These are phyloP conservation scores for Podabrus alpinus DNA, from an alignment of 2,888 invertebrate species.

Conservation along the genomic window DNA sequence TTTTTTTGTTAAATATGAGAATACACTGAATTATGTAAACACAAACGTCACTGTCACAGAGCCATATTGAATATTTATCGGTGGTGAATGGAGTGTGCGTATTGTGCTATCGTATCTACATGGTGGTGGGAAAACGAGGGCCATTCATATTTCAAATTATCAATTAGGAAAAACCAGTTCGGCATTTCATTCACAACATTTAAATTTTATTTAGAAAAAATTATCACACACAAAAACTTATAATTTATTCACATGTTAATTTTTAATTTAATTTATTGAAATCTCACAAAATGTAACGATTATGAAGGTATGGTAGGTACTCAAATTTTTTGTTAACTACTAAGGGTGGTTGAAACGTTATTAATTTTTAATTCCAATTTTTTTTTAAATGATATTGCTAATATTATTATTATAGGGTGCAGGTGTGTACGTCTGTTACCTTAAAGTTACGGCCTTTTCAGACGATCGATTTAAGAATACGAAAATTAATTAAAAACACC, in stretches of 20 bases:
- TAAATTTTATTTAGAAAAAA: slow-evolving; percentile 1
- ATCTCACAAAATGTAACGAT: not conserved
- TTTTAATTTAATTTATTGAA: not conserved
- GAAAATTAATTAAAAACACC: too few relatives aligned
- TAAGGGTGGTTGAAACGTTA: not conserved
- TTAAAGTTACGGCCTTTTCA: too few relatives aligned
- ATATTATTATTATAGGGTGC: too few relatives aligned
- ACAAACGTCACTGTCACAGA: slow-evolving; percentile 53
- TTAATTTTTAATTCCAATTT: not conserved
- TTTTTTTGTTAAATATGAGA: slow-evolving; percentile 29
- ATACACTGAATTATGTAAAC: slow-evolving; percentile 55
- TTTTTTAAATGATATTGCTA: too few relatives aligned
- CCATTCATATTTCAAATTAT: slow-evolving; percentile 26
- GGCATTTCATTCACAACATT: slow-evolving; percentile 1
- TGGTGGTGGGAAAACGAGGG: slow-evolving; percentile 5
- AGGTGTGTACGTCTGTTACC: too few relatives aligned
- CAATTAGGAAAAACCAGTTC: slow-evolving; percentile 29
- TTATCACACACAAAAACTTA: not conserved
- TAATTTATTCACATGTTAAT: not conserved
- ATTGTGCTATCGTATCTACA: slow-evolving; percentile 11
- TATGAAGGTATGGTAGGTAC: too few relatives aligned
- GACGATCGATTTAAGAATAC: too few relatives aligned
- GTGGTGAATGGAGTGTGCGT: slow-evolving; percentile 35
- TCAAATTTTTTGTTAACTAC: not conserved
- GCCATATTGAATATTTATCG: slow-evolving; percentile 50